phyloP scores from a whole-genome alignment of 2,797 vertebrate genomes.

The Moxostoma hubbsi region DNA sequence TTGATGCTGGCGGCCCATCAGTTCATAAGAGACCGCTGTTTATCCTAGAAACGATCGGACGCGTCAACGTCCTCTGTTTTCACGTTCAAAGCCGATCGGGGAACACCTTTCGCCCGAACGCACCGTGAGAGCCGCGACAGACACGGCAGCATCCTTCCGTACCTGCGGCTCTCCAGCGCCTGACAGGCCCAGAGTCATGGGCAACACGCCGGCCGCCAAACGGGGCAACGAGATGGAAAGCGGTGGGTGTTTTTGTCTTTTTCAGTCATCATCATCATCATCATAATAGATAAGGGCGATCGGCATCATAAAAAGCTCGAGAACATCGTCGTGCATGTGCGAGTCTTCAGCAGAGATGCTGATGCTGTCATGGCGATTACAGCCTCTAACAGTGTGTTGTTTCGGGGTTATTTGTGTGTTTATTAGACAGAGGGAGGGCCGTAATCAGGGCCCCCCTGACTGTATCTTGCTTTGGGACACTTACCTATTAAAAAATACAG shows the following conservation, averaged over 20 bases:
- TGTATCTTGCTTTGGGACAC: background rate
- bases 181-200: constrained; percentile 81
- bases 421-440: no score
- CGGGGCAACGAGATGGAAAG: constrained; percentile 90
- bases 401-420: background rate
- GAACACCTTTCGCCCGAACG: background rate
- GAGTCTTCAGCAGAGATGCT: background rate
- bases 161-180: constrained; percentile 60
- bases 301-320: background rate
- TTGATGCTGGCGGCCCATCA: constrained; percentile 48
- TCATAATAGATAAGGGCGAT: constrained; percentile 52
- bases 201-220: constrained; percentile 91
- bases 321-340: no score
- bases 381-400: constrained; percentile 17
- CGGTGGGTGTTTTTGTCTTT: constrained; percentile 70
- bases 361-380: constrained; percentile 46
- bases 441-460: background rate
- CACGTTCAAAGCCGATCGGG: background rate
- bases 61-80: background rate
- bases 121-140: constrained; percentile 41
- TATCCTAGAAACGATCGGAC: background rate
- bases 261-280: background rate
- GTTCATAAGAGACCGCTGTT: constrained; percentile 37
- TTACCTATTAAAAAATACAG: no score
- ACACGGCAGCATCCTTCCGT: constrained; percentile 56